A percentile compares a stretch with the other conserved stretches of the same genome.
These are phyloP conservation scores for Troides helena DNA, from an alignment of 2,888 invertebrate species.

Conservation along the genomic window DNA sequence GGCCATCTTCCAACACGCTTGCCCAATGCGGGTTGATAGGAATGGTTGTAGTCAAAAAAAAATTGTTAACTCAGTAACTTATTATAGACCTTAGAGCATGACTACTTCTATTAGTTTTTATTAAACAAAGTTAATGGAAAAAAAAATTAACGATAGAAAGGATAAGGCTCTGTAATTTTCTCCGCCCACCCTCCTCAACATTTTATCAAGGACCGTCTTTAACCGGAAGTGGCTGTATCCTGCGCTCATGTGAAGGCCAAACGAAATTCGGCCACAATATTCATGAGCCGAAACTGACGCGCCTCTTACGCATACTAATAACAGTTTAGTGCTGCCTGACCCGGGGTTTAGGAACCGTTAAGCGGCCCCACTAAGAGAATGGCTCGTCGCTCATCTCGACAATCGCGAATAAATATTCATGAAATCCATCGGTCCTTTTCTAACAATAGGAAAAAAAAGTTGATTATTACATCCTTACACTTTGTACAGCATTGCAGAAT, in stretches of 20 bases:
- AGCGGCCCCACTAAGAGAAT: conserved; percentile 17
- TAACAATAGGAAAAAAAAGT: no score
- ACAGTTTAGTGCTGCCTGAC: conserved; percentile 25
- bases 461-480: no score
- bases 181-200: neutral
- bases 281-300: conserved; percentile 29
- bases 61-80: no score
- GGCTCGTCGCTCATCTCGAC: conserved; percentile 15
- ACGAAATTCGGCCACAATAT: conserved; percentile 24
- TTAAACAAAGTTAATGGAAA: no score
- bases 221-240: conserved; percentile 20
- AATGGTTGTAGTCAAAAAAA: no score
- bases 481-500: no score
- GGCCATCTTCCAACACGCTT: no score
- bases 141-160: no score
- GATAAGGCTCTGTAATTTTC: neutral
- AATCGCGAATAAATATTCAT: conserved; percentile 12
- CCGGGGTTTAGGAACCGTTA: conserved; percentile 20
- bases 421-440: no score
- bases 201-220: conserved; percentile 11
- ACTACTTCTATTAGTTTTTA: no score
- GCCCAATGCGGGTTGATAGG: no score
- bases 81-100: no score
- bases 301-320: conserved; percentile 30
- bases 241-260: conserved; percentile 17